A percentile compares a stretch with the other conserved stretches of the same genome.
Evolutionary conservation across 2,888 invertebrate genomes (phyloP).

Genomic region (Malthinus flaveolus): DNA sequence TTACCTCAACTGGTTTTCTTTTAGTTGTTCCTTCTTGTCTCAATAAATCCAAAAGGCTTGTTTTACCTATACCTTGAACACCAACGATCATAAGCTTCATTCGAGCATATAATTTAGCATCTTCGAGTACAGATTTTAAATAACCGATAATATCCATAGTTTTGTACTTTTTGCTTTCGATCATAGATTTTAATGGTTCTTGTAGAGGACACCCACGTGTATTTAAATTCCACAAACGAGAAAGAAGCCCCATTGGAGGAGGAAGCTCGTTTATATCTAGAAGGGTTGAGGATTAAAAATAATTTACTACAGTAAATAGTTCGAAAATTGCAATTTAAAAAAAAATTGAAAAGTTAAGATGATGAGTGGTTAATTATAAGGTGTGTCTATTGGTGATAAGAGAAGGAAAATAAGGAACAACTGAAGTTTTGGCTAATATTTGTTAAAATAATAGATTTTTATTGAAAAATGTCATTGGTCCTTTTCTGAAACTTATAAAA

Average conservation of each 20-base stretch:
- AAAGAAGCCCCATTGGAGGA: slow-evolving; percentile 91
- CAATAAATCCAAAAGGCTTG: slow-evolving; percentile 85
- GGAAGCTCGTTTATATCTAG: slow-evolving; percentile 85
- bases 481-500: too few species aligned
- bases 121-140: slow-evolving; percentile 83
- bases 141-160: slow-evolving; percentile 95
- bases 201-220: slow-evolving; percentile 85
- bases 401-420: too few species aligned
- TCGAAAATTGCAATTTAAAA: too few species aligned
- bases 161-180: slow-evolving; percentile 89
- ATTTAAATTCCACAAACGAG: slow-evolving; percentile 95
- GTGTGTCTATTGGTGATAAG: too few species aligned
- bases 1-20: slow-evolving; percentile 65
- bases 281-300: slow-evolving; percentile 33
- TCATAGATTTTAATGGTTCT: slow-evolving; percentile 89
- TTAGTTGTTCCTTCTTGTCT: slow-evolving; percentile 82
- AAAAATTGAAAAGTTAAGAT: too few species aligned
- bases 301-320: background rate
- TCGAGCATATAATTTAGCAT: slow-evolving; percentile 89
- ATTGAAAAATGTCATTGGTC: too few species aligned
- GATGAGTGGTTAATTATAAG: too few species aligned
- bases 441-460: too few species aligned
- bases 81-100: slow-evolving; percentile 98
- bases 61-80: slow-evolving; percentile 84
- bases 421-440: too few species aligned